phyloP scores from a whole-genome alignment of 2,888 invertebrate genomes.

The Eristalinus sepulchralis region DNA sequence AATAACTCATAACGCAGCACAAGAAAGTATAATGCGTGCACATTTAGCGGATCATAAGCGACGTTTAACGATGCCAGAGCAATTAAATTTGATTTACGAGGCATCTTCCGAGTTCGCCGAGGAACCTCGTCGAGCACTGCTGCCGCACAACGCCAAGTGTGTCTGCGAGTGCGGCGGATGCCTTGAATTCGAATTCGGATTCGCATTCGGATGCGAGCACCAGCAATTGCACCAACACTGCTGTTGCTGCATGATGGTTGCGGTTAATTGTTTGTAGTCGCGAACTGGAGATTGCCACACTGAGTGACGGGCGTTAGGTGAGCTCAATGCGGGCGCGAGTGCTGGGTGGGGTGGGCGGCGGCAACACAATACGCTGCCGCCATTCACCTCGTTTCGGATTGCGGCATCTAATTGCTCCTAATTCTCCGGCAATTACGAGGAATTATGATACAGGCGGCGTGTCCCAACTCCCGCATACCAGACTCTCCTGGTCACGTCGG shows the following conservation, averaged over 20 bases:
- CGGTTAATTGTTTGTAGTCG: constrained; percentile 61
- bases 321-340: constrained; percentile 23
- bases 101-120: constrained; percentile 52
- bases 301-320: not conserved
- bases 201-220: constrained; percentile 32
- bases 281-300: constrained; percentile 22
- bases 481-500: not conserved
- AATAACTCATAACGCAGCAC: constrained; percentile 67
- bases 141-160: not conserved
- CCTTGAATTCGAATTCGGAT: constrained; percentile 5
- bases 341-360: not conserved
- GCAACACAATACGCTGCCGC: constrained; percentile 15
- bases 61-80: constrained; percentile 71
- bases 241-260: constrained; percentile 40
- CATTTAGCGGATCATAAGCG: constrained; percentile 72
- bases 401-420: constrained; percentile 63
- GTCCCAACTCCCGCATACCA: constrained; percentile 65
- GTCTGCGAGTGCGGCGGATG: constrained; percentile 2
- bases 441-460: constrained; percentile 41
- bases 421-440: constrained; percentile 58
- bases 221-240: constrained; percentile 5
- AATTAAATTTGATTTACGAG: constrained; percentile 72
- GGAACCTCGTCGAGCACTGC: constrained; percentile 27
- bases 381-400: constrained; percentile 47
- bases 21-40: constrained; percentile 69